Evolutionary conservation across 2,113 vertebrate species (phyloP).

Genomic region (Triplophysa rosa): DNA sequence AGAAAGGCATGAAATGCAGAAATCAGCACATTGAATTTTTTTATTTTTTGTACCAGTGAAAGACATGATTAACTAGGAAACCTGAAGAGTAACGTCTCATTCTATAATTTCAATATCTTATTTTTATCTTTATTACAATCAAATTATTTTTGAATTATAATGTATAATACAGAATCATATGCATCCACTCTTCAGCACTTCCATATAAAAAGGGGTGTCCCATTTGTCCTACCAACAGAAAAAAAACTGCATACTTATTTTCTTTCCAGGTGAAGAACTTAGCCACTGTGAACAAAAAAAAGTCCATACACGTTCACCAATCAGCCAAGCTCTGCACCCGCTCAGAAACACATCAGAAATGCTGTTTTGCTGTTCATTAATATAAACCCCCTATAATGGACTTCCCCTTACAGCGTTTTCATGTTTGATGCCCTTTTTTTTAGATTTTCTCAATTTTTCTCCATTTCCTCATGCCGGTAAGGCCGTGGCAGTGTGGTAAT

Average conservation of each 20-base stretch:
- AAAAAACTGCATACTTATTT: constrained; percentile 6
- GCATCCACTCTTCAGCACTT: no score
- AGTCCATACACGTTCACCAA: constrained; percentile 99
- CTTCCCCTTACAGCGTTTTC: not conserved
- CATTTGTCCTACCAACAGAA: no score
- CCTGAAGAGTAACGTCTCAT: no score
- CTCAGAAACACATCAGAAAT: constrained; percentile 76
- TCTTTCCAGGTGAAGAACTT: constrained; percentile 99
- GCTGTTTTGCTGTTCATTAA: not conserved
- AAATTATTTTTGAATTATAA: no score
- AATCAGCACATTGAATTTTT: no score
- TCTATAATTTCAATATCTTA: no score
- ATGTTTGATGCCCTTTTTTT: not conserved
- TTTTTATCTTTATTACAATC: no score
- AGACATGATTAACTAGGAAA: no score
- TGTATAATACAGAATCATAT: no score
- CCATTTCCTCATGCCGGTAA: not conserved
- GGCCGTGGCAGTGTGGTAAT: constrained; percentile 95
- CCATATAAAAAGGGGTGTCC: no score
- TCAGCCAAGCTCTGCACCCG: constrained; percentile 99
- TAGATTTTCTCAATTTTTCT: not conserved
- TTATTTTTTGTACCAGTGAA: no score
- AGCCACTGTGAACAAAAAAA: constrained; percentile 99
- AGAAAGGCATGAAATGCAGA: no score
- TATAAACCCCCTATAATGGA: not conserved